Evolutionary conservation across 2,113 vertebrate species (phyloP).

Genomic region (Anguilla japonica): DNA sequence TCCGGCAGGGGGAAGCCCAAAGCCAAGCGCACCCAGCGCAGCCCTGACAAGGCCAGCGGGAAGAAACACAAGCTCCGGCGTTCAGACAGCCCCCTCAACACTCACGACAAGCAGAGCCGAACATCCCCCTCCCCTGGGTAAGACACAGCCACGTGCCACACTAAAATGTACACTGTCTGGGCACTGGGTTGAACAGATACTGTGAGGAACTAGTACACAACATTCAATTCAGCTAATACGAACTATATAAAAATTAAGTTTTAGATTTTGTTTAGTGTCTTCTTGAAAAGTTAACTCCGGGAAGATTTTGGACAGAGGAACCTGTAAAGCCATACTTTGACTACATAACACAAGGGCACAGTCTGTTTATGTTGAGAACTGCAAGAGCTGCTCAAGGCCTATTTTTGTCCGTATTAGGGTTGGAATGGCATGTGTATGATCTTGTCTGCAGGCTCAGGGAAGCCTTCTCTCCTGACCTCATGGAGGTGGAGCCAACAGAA

Average conservation of each 20-base stretch:
- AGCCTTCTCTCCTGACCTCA: constrained; percentile 57
- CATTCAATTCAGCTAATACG: too few relatives aligned
- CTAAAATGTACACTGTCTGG: background rate
- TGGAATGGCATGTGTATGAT: background rate
- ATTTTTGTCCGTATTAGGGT: background rate
- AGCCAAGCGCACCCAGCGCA: constrained; percentile 79
- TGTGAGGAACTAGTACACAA: background rate
- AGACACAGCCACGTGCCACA: constrained; percentile 12
- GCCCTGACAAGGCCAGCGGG: constrained; percentile 71
- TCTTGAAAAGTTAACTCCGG: too few relatives aligned
- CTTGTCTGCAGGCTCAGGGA: constrained; percentile 52
- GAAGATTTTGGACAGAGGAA: too few relatives aligned
- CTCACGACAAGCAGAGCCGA: constrained; percentile 42
- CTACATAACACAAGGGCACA: background rate
- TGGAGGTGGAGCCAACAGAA: constrained; percentile 66
- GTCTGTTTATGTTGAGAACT: background rate
- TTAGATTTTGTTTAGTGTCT: too few relatives aligned
- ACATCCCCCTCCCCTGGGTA: constrained; percentile 58
- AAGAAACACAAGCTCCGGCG: constrained; percentile 87
- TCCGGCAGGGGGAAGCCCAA: constrained; percentile 77
- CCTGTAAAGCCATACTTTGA: too few relatives aligned
- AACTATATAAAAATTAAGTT: too few relatives aligned
- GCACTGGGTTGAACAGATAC: background rate
- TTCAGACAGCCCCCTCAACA: constrained; percentile 40
- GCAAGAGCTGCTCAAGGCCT: background rate